These are phyloP conservation scores for Homalodisca vitripennis DNA, from an alignment of 1,140 invertebrate genomes.

Conservation along the genomic window DNA sequence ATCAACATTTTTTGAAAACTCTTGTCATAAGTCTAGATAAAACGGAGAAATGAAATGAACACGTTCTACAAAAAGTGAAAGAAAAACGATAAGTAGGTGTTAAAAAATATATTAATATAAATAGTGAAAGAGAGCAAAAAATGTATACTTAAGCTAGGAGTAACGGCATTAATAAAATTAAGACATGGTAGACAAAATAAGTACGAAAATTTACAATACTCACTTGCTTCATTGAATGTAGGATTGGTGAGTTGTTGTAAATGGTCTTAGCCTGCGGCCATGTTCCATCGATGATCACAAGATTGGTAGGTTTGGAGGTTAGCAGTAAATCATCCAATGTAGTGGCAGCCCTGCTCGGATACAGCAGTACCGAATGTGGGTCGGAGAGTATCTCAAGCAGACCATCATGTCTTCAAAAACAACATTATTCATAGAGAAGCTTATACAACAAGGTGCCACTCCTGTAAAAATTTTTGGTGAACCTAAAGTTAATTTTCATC, in stretches of 20 bases:
- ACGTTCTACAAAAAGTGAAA: no score
- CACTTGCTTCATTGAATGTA: conserved; percentile 62
- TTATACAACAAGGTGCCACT: no score
- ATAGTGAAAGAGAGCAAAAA: no score
- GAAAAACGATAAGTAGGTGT: no score
- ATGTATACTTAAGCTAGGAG: not conserved
- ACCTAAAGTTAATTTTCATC: no score
- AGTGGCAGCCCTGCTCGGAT: conserved; percentile 74
- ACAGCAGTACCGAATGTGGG: conserved; percentile 74
- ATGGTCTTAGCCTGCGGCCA: conserved; percentile 92
- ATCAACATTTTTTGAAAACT: no score
- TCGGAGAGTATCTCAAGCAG: conserved; percentile 65
- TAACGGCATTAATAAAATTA: not conserved
- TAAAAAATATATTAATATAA: no score
- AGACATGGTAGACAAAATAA: no score
- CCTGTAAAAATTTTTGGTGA: no score
- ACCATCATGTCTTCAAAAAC: conserved; percentile 59
- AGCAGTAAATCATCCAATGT: conserved; percentile 54
- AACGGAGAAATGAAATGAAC: no score
- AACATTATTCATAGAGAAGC: conserved; percentile 15
- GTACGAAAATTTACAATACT: no score
- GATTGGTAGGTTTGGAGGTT: conserved; percentile 59
- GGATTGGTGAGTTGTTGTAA: conserved; percentile 67
- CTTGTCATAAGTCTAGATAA: no score
- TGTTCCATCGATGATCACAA: conserved; percentile 89